Evolutionary conservation across 2,113 vertebrate species (phyloP).

Genomic region (Podilymbus podiceps): DNA sequence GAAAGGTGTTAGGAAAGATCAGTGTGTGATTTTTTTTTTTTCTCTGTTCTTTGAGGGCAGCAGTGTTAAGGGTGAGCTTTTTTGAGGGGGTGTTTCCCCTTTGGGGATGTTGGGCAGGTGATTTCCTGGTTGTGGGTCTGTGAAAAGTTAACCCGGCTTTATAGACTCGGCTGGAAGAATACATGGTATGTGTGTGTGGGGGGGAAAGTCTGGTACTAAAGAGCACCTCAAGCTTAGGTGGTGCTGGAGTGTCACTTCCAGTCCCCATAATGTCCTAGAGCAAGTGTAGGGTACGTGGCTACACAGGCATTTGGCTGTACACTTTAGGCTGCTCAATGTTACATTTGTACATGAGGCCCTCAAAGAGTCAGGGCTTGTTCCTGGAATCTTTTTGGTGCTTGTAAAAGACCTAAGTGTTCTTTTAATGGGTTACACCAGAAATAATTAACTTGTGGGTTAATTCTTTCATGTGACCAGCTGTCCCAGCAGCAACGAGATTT

Average conservation of each 20-base stretch:
- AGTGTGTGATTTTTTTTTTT: background rate
- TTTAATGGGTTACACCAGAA: background rate
- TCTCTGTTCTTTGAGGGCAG: background rate
- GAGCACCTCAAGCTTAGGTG: background rate
- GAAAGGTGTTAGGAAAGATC: too few relatives aligned
- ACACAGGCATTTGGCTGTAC: background rate
- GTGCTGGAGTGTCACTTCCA: background rate
- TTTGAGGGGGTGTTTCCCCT: background rate
- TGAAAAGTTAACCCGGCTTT: background rate
- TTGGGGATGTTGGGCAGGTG: accelerated
- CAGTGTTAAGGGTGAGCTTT: background rate
- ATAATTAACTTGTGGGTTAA: background rate
- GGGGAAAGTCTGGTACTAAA: background rate
- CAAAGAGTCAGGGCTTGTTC: background rate
- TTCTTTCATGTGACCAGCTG: background rate
- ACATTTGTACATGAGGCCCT: background rate
- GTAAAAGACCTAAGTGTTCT: background rate
- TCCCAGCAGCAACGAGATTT: background rate
- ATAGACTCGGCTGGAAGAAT: background rate
- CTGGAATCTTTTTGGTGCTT: background rate
- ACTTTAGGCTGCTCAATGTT: accelerated
- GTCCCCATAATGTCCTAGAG: background rate
- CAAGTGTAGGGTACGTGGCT: accelerated
- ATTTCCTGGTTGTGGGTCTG: background rate
- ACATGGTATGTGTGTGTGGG: accelerated